phyloP scores from a whole-genome alignment of 2,888 invertebrate species.

The Trachelus stipa region DNA sequence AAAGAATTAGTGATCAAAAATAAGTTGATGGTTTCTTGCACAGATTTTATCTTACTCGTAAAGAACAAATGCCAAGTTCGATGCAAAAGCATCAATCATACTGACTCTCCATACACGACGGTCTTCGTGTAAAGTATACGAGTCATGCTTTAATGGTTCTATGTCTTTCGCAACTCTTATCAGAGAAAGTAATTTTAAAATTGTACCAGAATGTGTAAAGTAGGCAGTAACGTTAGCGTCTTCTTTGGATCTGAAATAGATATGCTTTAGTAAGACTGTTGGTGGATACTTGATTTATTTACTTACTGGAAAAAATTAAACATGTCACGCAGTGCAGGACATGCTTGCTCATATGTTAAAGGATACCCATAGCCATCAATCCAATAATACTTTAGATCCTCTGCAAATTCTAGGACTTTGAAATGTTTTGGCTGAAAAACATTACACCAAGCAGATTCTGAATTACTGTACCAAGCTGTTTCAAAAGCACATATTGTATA shows the following conservation, averaged over 20 bases:
- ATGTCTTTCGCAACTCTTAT: conserved; percentile 79
- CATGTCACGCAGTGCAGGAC: conserved; percentile 78
- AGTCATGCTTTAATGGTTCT: conserved; percentile 71
- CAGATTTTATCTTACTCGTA: conserved; percentile 71
- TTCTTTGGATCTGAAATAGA: conserved; percentile 37
- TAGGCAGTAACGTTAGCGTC: conserved; percentile 73
- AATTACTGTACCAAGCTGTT: conserved; percentile 79
- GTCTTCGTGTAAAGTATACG: conserved; percentile 66
- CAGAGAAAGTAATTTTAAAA: conserved; percentile 80
- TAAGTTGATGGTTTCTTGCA: not conserved
- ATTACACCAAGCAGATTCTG: conserved; percentile 83
- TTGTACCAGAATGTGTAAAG: conserved; percentile 86
- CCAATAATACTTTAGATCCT: conserved; percentile 86
- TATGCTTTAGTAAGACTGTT: not conserved
- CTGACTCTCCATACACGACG: conserved; percentile 68
- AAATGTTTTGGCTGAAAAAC: conserved; percentile 75
- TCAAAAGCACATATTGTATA: conserved; percentile 84
- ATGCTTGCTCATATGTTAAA: conserved; percentile 81
- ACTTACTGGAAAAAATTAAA: conserved; percentile 77
- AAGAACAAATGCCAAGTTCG: conserved; percentile 82
- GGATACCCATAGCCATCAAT: conserved; percentile 83
- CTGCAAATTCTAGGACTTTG: conserved; percentile 77
- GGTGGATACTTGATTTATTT: conserved; percentile 4
- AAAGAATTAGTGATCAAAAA: conserved; percentile 8
- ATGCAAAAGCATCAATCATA: conserved; percentile 81